Evolutionary conservation across 2,888 invertebrate genomes (phyloP).

Genomic region (Plemyria rubiginata): DNA sequence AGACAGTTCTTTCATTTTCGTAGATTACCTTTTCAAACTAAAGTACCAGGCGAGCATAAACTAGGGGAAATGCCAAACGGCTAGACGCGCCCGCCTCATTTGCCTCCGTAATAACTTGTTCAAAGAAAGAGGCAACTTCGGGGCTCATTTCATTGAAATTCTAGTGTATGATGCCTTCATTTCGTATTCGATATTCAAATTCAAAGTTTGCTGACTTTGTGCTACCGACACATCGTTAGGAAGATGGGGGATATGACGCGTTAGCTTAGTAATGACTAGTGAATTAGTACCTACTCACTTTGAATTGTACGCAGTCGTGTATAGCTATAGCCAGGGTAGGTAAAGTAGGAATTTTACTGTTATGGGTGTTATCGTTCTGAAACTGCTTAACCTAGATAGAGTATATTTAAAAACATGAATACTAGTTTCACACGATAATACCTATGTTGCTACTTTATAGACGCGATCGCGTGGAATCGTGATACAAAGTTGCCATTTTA

Average conservation of each 20-base stretch:
- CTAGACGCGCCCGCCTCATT: constrained; percentile 32
- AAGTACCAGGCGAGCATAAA: constrained; percentile 35
- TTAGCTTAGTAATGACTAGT: constrained; percentile 2
- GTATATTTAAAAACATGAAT: too few species aligned
- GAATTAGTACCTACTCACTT: neutral
- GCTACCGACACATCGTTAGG: constrained; percentile 3
- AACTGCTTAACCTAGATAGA: too few species aligned
- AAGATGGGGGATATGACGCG: neutral
- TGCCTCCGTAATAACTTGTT: constrained; percentile 32
- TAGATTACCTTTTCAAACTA: constrained; percentile 23
- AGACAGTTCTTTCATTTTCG: constrained; percentile 19
- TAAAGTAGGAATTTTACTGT: too few species aligned
- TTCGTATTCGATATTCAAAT: constrained; percentile 31
- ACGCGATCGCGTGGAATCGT: too few species aligned
- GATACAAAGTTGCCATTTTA: too few species aligned
- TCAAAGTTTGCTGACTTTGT: constrained; percentile 18
- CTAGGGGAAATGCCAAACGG: constrained; percentile 33
- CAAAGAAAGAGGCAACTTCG: constrained; percentile 28
- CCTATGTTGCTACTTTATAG: too few species aligned
- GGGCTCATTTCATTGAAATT: constrained; percentile 32
- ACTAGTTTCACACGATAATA: too few species aligned
- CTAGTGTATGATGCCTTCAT: constrained; percentile 19
- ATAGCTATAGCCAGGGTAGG: too few species aligned
- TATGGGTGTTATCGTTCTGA: too few species aligned
- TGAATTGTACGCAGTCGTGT: neutral